Evolutionary conservation across 2,888 invertebrate genomes (phyloP).

Genomic region (Sthenelais limicola): DNA sequence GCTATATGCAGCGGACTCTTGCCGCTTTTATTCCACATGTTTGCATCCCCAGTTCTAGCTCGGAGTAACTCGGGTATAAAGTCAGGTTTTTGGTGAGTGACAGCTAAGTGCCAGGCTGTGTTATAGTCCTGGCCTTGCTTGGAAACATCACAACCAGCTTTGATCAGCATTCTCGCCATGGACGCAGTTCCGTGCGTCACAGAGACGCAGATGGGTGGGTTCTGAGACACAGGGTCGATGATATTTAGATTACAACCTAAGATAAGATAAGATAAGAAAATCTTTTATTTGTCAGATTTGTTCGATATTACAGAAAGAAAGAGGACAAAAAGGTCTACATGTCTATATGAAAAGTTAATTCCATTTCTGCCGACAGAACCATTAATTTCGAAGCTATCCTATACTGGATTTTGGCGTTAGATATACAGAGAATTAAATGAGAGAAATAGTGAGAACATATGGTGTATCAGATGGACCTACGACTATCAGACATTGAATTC

Average conservation of each 20-base stretch:
- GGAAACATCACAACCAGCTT: slow-evolving; percentile 52
- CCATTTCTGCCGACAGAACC: too few relatives aligned
- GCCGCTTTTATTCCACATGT: slow-evolving; percentile 31
- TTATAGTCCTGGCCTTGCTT: slow-evolving; percentile 51
- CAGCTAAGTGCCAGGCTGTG: slow-evolving; percentile 55
- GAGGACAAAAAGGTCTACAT: too few relatives aligned
- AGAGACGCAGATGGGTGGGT: slow-evolving; percentile 56
- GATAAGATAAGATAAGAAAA: too few relatives aligned
- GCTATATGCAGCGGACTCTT: slow-evolving; percentile 16
- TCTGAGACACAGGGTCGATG: slow-evolving; percentile 55
- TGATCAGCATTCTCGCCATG: slow-evolving; percentile 51
- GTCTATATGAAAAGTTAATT: too few relatives aligned
- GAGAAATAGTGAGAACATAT: too few relatives aligned
- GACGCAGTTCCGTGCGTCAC: slow-evolving; percentile 50
- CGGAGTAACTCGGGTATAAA: not conserved
- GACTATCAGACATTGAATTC: too few relatives aligned
- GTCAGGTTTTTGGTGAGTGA: slow-evolving; percentile 21
- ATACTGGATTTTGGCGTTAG: too few relatives aligned
- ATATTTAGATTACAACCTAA: slow-evolving; percentile 53
- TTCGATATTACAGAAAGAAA: too few relatives aligned
- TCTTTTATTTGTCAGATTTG: too few relatives aligned
- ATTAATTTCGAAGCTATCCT: too few relatives aligned
- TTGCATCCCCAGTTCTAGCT: not conserved
- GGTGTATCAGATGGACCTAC: too few relatives aligned
- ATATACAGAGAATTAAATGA: too few relatives aligned